Evolutionary conservation across 2,888 invertebrate species (phyloP).

Genomic region (Standfussiana lucernea): DNA sequence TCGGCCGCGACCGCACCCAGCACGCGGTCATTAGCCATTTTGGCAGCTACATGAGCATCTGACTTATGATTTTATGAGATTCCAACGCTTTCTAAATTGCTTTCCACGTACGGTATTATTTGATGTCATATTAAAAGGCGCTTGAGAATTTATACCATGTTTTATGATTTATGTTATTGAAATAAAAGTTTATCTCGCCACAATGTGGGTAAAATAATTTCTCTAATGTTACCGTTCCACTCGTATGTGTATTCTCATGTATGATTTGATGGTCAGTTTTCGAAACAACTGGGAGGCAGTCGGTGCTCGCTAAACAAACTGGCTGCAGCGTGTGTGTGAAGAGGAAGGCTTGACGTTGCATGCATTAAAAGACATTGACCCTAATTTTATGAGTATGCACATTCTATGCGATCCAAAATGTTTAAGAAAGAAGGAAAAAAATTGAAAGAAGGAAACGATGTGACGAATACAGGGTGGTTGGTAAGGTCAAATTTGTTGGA

Average conservation of each 20-base stretch:
- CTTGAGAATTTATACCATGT: constrained; percentile 19
- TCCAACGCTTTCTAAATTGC: constrained; percentile 71
- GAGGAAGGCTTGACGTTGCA: background rate
- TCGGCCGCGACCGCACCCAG: constrained; percentile 82
- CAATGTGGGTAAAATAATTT: background rate
- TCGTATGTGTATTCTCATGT: background rate
- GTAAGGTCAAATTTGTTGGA: too few relatives aligned
- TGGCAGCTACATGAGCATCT: constrained; percentile 80
- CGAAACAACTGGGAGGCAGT: background rate
- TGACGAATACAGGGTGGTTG: too few relatives aligned
- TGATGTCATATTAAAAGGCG: constrained; percentile 61
- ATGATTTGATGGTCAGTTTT: background rate
- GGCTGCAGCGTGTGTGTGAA: background rate
- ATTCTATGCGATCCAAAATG: background rate
- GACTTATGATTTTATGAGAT: constrained; percentile 85
- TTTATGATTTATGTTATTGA: background rate
- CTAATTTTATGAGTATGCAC: background rate
- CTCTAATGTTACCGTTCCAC: background rate
- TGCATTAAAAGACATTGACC: background rate
- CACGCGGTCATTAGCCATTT: constrained; percentile 89
- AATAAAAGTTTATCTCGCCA: background rate
- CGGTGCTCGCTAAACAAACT: background rate
- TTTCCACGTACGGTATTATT: constrained; percentile 63
- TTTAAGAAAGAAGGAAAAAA: background rate
- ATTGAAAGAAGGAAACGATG: background rate